Evolutionary conservation across 2,797 vertebrate species (phyloP).

Genomic region (Spea hammondii): DNA sequence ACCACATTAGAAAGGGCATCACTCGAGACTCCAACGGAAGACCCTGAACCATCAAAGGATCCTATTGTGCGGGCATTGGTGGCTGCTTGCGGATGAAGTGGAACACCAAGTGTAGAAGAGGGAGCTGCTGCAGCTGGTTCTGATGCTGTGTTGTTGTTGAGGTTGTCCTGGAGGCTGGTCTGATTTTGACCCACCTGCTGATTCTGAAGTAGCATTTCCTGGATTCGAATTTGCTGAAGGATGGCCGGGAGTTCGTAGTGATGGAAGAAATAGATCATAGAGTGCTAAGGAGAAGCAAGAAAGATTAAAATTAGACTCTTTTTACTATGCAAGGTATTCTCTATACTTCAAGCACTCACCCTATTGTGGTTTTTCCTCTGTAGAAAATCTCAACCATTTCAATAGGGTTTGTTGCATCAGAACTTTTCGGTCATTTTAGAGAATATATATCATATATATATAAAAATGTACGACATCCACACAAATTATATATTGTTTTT

Average conservation of each 20-base stretch:
- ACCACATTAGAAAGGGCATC: neutral
- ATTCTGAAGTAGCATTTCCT: constrained; percentile 93
- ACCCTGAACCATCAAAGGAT: neutral
- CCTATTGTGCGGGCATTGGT: neutral
- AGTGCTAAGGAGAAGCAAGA: constrained; percentile 73
- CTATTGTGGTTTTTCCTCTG: no score
- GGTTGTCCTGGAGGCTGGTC: constrained; percentile 87
- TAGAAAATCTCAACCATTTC: no score
- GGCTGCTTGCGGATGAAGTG: neutral
- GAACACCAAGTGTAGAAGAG: constrained; percentile 15
- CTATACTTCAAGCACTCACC: no score
- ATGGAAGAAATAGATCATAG: constrained; percentile 98
- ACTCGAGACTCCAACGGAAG: accelerated
- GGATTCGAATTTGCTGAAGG: constrained; percentile 93
- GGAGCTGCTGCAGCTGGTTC: constrained; percentile 48
- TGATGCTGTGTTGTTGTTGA: constrained; percentile 80
- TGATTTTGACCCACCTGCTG: constrained; percentile 87
- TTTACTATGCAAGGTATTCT: no score
- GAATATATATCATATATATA: no score
- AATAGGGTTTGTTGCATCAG: no score
- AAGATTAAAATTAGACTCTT: neutral
- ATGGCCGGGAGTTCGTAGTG: constrained; percentile 96
- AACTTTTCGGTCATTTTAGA: no score
- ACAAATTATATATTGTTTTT: no score
- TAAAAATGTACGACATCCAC: no score